Conservation (phyloP, 2,888 invertebrate species). For the Eremobia ochroleuca region DNA sequence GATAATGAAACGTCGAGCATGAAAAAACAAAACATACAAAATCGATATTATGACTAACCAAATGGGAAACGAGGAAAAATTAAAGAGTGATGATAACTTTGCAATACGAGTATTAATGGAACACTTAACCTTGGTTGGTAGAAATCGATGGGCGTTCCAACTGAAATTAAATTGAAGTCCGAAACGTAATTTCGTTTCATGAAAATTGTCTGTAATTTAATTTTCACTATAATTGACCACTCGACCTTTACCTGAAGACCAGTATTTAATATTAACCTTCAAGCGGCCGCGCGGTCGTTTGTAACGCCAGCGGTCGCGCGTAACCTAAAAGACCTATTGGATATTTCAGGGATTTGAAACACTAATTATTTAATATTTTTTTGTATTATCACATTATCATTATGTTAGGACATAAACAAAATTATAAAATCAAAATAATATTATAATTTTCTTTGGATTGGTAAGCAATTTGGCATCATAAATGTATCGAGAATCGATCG, state of each 20-base stretch:
- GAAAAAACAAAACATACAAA: neutral
- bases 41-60: neutral
- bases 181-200: neutral
- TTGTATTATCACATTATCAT: too few species aligned
- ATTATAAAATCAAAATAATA: too few species aligned
- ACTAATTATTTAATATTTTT: too few species aligned
- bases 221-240: constrained; percentile 20
- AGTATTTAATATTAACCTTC: neutral
- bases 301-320: too few species aligned
- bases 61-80: neutral
- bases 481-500: too few species aligned
- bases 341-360: too few species aligned
- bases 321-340: too few species aligned
- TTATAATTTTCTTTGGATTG: too few species aligned
- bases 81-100: neutral
- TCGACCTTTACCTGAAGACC: neutral
- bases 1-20: neutral
- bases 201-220: constrained; percentile 3
- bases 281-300: too few species aligned
- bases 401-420: too few species aligned
- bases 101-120: neutral
- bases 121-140: neutral
- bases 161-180: neutral
- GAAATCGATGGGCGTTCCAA: neutral
- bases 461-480: too few species aligned